Percentiles rank a stretch among this genome's conserved stretches.
phyloP scores from a whole-genome alignment of 2,797 vertebrate genomes.

The Decapterus maruadsi region DNA sequence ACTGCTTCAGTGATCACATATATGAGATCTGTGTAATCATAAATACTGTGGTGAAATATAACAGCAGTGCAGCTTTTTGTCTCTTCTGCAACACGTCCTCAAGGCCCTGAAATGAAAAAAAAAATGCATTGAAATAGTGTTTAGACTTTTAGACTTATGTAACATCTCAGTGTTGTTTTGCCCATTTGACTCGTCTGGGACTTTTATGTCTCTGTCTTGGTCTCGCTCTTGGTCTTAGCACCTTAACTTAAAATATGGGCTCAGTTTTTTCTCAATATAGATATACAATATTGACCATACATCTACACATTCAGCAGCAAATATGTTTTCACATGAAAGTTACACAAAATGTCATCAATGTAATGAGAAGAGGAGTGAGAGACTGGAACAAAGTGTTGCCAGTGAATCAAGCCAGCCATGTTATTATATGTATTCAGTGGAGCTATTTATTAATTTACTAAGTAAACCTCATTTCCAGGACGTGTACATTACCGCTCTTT shows the following conservation, averaged over 20 bases:
- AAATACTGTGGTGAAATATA: constrained; percentile 12
- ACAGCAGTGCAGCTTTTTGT: constrained; percentile 2
- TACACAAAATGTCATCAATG: too few species aligned
- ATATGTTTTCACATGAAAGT: background rate
- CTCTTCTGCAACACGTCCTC: background rate
- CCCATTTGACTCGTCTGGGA: background rate
- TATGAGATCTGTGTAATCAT: constrained; percentile 9
- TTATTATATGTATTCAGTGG: too few species aligned
- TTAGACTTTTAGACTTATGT: background rate
- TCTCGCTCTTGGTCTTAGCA: background rate
- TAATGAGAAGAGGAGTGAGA: too few species aligned
- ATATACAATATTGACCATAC: background rate
- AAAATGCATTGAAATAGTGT: background rate
- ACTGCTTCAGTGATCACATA: constrained; percentile 18
- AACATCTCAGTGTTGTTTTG: background rate
- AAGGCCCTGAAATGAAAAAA: background rate
- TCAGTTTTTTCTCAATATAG: background rate
- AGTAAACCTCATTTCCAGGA: too few species aligned
- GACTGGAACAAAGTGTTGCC: too few species aligned
- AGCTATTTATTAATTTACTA: too few species aligned
- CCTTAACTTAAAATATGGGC: background rate
- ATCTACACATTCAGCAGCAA: background rate
- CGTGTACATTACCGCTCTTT: too few species aligned
- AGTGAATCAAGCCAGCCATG: too few species aligned
- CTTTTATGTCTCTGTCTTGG: background rate